These are phyloP conservation scores for Aplysina aerophoba DNA, from an alignment of 37 sponge, comb jelly and placozoan genomes.

Conservation along the genomic window DNA sequence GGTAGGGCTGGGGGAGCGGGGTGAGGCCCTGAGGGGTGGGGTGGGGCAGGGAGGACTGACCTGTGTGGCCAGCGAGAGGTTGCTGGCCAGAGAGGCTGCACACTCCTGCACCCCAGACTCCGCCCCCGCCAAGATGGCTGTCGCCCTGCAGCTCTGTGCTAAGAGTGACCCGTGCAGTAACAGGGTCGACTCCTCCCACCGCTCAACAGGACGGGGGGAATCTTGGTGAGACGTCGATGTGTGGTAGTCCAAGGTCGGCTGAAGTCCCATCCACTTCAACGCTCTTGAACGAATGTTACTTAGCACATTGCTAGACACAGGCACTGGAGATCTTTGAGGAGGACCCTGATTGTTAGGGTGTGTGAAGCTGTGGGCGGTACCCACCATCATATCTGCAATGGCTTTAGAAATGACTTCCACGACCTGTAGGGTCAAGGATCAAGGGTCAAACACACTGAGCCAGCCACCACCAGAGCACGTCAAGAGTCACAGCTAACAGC, in stretches of 20 bases:
- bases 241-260: too few relatives aligned
- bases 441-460: too few relatives aligned
- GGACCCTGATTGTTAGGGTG: neutral
- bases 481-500: too few relatives aligned
- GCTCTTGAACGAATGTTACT: too few relatives aligned
- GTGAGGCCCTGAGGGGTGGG: too few relatives aligned
- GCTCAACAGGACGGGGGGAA: too few relatives aligned
- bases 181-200: too few relatives aligned
- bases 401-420: slow-evolving; percentile 53
- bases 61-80: neutral
- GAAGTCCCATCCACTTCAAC: too few relatives aligned
- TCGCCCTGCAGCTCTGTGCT: slow-evolving; percentile 23
- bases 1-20: too few relatives aligned
- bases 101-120: neutral
- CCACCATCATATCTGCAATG: slow-evolving; percentile 53
- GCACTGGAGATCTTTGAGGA: neutral
- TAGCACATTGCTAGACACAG: too few relatives aligned
- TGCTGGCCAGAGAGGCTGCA: neutral
- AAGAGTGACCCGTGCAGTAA: slow-evolving; percentile 18
- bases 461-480: neutral
- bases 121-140: slow-evolving; percentile 12
- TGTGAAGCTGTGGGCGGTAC: neutral
- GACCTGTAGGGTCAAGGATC: slow-evolving; percentile 15
- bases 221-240: too few relatives aligned
- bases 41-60: neutral